Evolutionary conservation across 2,113 vertebrate genomes (phyloP).

Genomic region (Dasyornis broadbenti): DNA sequence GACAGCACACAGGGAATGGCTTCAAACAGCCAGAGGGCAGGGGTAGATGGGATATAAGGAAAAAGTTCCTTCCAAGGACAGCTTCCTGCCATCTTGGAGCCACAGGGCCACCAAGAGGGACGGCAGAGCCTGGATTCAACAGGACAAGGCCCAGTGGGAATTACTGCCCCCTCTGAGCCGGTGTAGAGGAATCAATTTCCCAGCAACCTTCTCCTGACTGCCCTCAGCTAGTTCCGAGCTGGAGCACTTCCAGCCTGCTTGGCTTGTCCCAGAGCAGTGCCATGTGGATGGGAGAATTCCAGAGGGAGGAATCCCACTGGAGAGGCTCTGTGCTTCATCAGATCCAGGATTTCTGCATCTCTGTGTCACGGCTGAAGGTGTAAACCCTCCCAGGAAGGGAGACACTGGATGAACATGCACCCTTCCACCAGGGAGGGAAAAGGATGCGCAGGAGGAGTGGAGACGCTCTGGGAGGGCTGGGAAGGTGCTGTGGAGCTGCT

Average conservation of each 20-base stretch:
- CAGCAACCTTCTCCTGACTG: neutral
- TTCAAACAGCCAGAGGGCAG: too few relatives aligned
- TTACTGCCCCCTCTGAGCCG: neutral
- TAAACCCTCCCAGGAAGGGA: neutral
- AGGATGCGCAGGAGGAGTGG: fast-evolving
- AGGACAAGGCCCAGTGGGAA: neutral
- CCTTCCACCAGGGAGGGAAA: neutral
- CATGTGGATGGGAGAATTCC: neutral
- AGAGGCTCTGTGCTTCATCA: neutral
- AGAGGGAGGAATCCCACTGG: neutral
- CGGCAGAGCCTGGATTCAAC: neutral
- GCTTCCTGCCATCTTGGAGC: neutral
- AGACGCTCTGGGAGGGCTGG: neutral
- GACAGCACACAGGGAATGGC: neutral
- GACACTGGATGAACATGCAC: neutral
- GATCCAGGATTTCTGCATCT: fast-evolving
- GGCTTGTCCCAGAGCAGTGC: too few relatives aligned
- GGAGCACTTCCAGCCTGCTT: too few relatives aligned
- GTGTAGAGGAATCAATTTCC: neutral
- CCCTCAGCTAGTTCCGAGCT: too few relatives aligned
- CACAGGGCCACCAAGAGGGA: neutral
- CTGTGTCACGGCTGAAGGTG: fast-evolving
- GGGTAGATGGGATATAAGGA: too few relatives aligned
- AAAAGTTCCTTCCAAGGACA: neutral
- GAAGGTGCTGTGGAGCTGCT: too few relatives aligned